These are phyloP conservation scores for western clawed frog (Xenopus tropicalis) DNA, from an alignment of 2,113 vertebrate genomes.

Conservation along the genomic window DNA sequence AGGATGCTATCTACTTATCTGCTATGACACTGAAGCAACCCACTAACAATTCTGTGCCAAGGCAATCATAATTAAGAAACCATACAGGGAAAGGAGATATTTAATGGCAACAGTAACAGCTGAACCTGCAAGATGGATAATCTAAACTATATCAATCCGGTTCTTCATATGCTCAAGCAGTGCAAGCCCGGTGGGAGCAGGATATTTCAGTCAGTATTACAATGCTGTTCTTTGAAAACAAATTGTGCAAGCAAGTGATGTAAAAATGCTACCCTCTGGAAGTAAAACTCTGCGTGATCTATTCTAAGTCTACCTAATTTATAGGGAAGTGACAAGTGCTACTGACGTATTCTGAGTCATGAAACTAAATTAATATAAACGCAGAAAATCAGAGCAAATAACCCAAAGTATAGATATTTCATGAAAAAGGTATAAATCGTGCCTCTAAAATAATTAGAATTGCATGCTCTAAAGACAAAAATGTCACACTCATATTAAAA, in stretches of 20 bases:
- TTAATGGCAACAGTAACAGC: neutral
- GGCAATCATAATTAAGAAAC: neutral
- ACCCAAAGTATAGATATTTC: neutral
- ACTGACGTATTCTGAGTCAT: constrained; percentile 30
- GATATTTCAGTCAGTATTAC: constrained; percentile 10
- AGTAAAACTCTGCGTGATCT: constrained; percentile 38
- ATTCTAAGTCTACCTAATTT: constrained; percentile 33
- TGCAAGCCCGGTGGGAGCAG: neutral
- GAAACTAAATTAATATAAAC: constrained; percentile 31
- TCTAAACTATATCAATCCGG: neutral
- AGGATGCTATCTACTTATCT: no score
- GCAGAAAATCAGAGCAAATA: constrained; percentile 9
- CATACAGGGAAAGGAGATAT: neutral
- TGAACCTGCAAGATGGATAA: neutral
- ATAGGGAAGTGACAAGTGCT: constrained; percentile 34
- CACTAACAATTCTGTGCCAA: no score
- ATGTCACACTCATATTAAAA: no score
- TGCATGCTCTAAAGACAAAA: no score
- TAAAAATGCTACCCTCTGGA: constrained; percentile 17
- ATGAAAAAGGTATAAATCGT: neutral
- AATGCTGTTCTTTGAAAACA: constrained; percentile 19
- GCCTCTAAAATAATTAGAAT: no score
- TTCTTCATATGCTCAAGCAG: neutral
- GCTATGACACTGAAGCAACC: no score
- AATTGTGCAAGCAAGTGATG: constrained; percentile 18